Evolutionary conservation across 2,113 vertebrate genomes (phyloP).

Genomic region (Symphodus melops): DNA sequence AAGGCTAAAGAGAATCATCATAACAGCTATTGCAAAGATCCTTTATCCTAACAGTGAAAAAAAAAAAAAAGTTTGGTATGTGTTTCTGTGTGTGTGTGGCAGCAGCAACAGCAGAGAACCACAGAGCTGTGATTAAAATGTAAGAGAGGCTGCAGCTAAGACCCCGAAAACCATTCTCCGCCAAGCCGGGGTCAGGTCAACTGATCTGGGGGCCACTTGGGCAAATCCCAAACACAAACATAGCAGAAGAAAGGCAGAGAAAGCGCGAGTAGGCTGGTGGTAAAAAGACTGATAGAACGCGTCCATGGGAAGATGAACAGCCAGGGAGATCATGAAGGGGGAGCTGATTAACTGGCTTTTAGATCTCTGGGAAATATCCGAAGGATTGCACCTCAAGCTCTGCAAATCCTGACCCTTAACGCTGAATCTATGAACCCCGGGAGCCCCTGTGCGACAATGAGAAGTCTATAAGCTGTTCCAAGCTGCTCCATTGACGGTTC

Average conservation of each 20-base stretch:
- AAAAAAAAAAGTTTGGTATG: conserved; percentile 3
- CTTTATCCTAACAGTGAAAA: background rate
- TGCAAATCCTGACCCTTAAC: conserved; percentile 75
- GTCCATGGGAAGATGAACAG: conserved; percentile 82
- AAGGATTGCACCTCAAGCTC: conserved; percentile 55
- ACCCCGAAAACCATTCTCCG: conserved; percentile 66
- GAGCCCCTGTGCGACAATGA: conserved; percentile 71
- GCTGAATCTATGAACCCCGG: conserved; percentile 56
- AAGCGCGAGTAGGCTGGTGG: conserved; percentile 60
- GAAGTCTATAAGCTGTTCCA: conserved; percentile 79
- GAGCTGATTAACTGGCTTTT: conserved; percentile 79
- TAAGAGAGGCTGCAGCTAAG: conserved; percentile 74
- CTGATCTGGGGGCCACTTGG: conserved; percentile 85
- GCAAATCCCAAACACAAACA: conserved; percentile 85
- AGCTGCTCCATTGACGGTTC: conserved; percentile 78
- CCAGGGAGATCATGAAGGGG: conserved; percentile 77
- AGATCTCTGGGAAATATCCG: conserved; percentile 81
- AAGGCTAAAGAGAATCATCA: conserved; percentile 58
- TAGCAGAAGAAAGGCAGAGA: conserved; percentile 75
- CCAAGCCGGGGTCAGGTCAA: conserved; percentile 80
- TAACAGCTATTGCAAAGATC: conserved; percentile 10
- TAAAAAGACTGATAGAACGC: conserved; percentile 68
- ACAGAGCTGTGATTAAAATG: conserved; percentile 73
- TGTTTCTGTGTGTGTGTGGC: conserved; percentile 63
- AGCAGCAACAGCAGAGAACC: background rate